Conservation (phyloP, 2,888 invertebrate genomes). For the Sipha maydis region DNA sequence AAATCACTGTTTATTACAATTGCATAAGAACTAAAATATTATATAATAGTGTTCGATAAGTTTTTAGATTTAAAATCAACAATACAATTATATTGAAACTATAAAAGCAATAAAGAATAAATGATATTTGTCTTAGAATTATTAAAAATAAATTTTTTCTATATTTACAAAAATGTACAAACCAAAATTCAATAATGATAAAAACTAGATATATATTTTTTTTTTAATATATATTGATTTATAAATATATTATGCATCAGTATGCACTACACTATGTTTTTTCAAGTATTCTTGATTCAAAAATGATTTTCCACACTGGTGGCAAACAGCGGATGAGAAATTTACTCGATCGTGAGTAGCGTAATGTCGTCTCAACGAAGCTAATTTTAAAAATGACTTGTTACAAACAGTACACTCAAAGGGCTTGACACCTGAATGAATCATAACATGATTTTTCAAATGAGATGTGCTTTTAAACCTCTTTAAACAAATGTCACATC, state of each 20-base stretch:
- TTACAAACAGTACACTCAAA: conserved; percentile 64
- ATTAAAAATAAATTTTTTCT: neutral
- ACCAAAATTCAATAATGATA: neutral
- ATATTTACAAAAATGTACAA: conserved; percentile 25
- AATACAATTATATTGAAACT: neutral
- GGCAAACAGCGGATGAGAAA: conserved; percentile 63
- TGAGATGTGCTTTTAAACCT: conserved; percentile 65
- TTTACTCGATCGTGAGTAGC: conserved; percentile 64
- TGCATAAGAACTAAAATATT: neutral
- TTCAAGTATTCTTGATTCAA: conserved; percentile 64
- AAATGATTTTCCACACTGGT: conserved; percentile 64
- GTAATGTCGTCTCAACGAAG: conserved; percentile 64
- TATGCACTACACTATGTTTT: conserved; percentile 64
- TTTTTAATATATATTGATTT: neutral
- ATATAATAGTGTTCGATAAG: neutral
- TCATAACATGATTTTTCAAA: conserved; percentile 64
- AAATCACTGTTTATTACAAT: neutral
- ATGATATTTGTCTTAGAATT: neutral
- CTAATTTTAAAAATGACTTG: conserved; percentile 65
- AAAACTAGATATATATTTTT: neutral
- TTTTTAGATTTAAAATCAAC: conserved; percentile 10
- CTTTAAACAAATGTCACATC: conserved; percentile 64
- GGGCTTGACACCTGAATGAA: conserved; percentile 64
- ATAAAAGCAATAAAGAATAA: conserved; percentile 17
- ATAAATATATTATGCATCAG: conserved; percentile 32